Base-by-base conservation (phyloP, 35 echinoderm and acorn worm species). In the Ophiothrix spiculata region DNA sequence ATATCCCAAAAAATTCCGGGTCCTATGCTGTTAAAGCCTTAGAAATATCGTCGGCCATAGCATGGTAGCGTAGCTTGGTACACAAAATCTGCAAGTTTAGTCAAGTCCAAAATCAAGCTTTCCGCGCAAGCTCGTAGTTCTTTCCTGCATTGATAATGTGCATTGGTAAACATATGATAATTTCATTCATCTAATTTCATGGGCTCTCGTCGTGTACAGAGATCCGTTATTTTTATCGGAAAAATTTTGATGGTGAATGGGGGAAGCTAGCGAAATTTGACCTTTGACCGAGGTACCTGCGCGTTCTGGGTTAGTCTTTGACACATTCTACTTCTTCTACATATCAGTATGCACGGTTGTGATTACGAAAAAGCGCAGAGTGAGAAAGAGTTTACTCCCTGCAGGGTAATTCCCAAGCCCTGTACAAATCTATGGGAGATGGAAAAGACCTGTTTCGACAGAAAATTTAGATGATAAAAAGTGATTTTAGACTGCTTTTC, bases 361-460 rank as follows among this genome's bases (percentile, higher is more conserved):
- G 23, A 69, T 69, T 15, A 69, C 60, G 60, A 69, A 12, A 4
- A 25, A 28, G 29, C 1, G 42, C 29, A 69, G 25, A 2, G 16
- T 10, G 17, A 25, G 60, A 2, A 69, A 10, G 60, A 69, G 60
- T 15, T n/a, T 28, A 25, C 60, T 69, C 60, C 60, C 25, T 10
- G 1, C 60, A 69, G 60, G 8, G 60, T 15, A 69, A 69, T 69
- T 69, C 60, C 60, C 60, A 12, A 4, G 17, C 2, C 8, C 60
- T 28, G 60, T 69, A 69, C 16, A 69, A 69, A 28, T 69, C 60
- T 69, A 69, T 69, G 60, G 60, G 23, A 69, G 60, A 69, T 69
- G 60, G 60, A 69, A 69, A 69, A 69, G 60, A n/a, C 60, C 60
- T 1, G 17, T 12, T 69, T 69, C 60, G 60, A 25, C 29, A 15